Evolutionary conservation across 1,140 invertebrate genomes (phyloP).

Genomic region (Ips typographus): DNA sequence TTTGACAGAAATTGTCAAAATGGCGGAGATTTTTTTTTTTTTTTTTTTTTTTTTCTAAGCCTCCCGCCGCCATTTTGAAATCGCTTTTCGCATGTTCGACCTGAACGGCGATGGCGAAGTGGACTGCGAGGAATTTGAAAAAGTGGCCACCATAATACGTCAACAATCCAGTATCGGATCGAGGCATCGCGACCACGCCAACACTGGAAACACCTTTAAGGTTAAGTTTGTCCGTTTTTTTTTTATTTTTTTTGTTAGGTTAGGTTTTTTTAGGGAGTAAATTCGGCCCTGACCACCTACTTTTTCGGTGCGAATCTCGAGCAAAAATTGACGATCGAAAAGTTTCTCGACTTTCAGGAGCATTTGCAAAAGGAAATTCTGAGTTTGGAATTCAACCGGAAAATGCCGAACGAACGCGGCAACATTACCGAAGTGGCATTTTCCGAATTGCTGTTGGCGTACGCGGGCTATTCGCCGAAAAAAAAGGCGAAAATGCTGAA

Average conservation of each 20-base stretch:
- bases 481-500: constrained; percentile 93
- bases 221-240: too few relatives aligned
- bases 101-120: constrained; percentile 98
- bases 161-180: constrained; percentile 95
- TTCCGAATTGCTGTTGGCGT: constrained; percentile 91
- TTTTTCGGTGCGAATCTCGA: constrained; percentile 88
- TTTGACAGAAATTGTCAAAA: not conserved
- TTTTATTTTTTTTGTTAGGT: too few relatives aligned
- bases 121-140: constrained; percentile 96
- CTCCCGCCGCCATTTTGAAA: constrained; percentile 96
- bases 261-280: constrained; percentile 82
- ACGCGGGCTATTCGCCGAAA: constrained; percentile 93
- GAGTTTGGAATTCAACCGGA: constrained; percentile 87
- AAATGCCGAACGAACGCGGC: constrained; percentile 81
- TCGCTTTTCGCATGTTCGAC: constrained; percentile 99
- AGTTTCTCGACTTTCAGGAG: constrained; percentile 93
- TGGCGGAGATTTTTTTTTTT: too few relatives aligned
- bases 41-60: too few relatives aligned
- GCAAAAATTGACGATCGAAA: constrained; percentile 90
- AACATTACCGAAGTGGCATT: constrained; percentile 92
- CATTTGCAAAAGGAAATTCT: constrained; percentile 94
- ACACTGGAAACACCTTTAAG: constrained; percentile 91
- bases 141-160: constrained; percentile 89
- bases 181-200: constrained; percentile 91
- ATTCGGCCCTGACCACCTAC: constrained; percentile 88